These are phyloP conservation scores for Sarcoramphus papa DNA, from an alignment of 2,797 vertebrate species.

Conservation along the genomic window DNA sequence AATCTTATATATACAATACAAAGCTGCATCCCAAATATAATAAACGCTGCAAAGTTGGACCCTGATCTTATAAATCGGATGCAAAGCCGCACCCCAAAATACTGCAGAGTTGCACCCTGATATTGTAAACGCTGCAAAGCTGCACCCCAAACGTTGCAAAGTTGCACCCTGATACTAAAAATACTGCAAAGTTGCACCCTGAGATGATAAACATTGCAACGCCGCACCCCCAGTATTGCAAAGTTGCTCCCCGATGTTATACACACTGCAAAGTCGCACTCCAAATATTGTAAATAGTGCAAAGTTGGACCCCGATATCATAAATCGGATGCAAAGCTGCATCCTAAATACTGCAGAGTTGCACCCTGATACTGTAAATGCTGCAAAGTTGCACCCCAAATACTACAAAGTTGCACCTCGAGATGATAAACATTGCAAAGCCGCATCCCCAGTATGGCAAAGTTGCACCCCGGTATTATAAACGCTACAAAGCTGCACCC, in stretches of 20 bases:
- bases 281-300: background rate
- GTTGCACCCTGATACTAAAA: too few relatives aligned
- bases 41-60: rapidly evolving
- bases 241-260: background rate
- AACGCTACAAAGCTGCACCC: too few relatives aligned
- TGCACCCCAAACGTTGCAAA: too few relatives aligned
- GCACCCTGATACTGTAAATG: background rate
- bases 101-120: background rate
- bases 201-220: too few relatives aligned
- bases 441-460: too few relatives aligned
- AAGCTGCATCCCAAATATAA: background rate
- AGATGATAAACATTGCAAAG: too few relatives aligned
- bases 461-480: too few relatives aligned
- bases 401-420: too few relatives aligned
- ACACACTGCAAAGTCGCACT: too few relatives aligned
- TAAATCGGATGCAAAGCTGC: background rate
- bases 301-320: rapidly evolving
- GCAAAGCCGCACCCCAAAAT: rapidly evolving
- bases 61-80: rapidly evolving
- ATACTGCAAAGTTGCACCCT: too few relatives aligned
- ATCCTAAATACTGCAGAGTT: too few relatives aligned
- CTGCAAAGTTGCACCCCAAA: background rate
- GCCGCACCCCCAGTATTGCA: rapidly evolving
- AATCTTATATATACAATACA: rapidly evolving
- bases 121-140: background rate